Evolutionary conservation across 30 jellyfish, hydroid and myxozoan genomes (phyloP), one percentile per base, ranked within the genome.

Genomic region (Cassiopea xamachana): DNA sequence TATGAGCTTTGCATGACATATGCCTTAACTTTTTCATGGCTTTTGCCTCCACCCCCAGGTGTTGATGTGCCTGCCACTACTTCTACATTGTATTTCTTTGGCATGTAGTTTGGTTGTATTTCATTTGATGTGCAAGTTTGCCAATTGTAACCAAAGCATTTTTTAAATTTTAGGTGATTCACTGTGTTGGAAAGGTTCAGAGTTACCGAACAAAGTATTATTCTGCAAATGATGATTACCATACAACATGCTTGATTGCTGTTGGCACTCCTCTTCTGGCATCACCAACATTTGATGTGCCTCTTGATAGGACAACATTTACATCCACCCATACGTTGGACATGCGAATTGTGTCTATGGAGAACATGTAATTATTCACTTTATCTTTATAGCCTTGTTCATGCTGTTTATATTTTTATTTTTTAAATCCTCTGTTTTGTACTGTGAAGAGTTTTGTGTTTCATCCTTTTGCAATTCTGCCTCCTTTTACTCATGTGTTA

Each of bases 191-290:
- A n/a, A 91, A 89, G 58, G 90, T 95, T 68, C 91, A 89, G 67
- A 80, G 89, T n/a, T 95, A 87, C 82, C 87, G 80, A 60, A 95
- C 99, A 82, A 95, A 88, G 89, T 95, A 82, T 72, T 85, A 77
- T 17, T 45, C 87, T 10, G 46, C 87, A 1, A 67, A 69, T 14
- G 96, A 87, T 74, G 96, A 91, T 15, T 18, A 77, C 46, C 73
- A 77, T 77, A 95, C 98, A 46, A 83, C 88, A 60, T 95, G 98
- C 89, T 58, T 95, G 75, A 79, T 95, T 51, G 99, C 98, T 14
- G 85, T 95, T 44, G 98, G 98, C 18, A 95, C 92, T 47, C 99
- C 99, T 7, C 76, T 95, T 60, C 91, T 95, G 69, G 90, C 97
- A 27, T 64, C 94, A 14, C 97, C 97, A 27, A 75, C 98, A 7